Evolutionary conservation across 2,797 vertebrate genomes (phyloP), one percentile per base, ranked within the genome.

Genomic region (Siniperca undulata): DNA sequence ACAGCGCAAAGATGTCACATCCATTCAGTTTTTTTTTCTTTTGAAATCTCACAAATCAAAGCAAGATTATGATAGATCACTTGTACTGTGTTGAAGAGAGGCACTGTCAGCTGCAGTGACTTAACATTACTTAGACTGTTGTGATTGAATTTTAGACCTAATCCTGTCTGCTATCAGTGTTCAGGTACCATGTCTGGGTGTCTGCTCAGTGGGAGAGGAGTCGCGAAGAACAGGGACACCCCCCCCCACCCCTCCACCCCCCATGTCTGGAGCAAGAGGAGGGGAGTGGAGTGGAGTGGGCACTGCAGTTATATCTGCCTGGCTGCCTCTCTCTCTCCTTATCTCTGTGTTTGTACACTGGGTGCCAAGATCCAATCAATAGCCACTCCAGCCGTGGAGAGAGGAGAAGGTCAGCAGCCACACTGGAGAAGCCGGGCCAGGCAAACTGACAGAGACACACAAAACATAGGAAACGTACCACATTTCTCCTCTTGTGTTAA

Each of bases 321-420:
- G 92, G 91, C 92, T 89, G 86, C 89, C 88, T 85, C 86, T 27
- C 48, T 78, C 89, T 44, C 75, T 59, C 89, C 91, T 95, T 96
- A 96, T 96, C 95, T 93, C 92, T 82, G 89, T 96, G 95, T 96
- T 96, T 96, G 94, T 95, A 95, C 95, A 96, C 95, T 88, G 87
- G 92, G 92, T 95, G 95, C 95, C 95, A 95, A 96, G 95, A 96
- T 96, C 93, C 94, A 95, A 96, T 96, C 96, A 96, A 96, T 96
- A 96, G 94, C 93, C 92, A 94, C 93, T 95, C 93, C 93, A 93
- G 92, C 94, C 92, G 84, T 92, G 93, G 93, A 94, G 94, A 95
- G 94, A 94, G 94, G 92, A 95, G 96, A 96, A 96, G 95, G 96
- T 96, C 95, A 96, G 92, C 92, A 94, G 90, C 92, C 91, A 88